Percentiles rank a stretch among this genome's conserved stretches.
Evolutionary conservation across 2,113 vertebrate species (phyloP).

Genomic region (Varanus salvator): DNA sequence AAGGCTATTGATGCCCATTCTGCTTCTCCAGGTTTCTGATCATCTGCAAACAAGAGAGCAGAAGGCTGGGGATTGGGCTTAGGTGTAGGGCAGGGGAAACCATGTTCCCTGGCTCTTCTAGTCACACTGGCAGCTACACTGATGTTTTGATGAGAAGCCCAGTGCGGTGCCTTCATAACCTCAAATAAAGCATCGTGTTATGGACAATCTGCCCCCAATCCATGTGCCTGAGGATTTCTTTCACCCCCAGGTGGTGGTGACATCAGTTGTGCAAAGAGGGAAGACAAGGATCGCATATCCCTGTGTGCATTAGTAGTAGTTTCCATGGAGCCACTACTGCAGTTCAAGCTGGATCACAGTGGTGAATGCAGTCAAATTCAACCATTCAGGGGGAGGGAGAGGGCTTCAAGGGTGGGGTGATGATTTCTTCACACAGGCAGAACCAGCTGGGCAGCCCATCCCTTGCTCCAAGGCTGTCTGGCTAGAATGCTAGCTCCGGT

Average conservation of each 20-base stretch:
- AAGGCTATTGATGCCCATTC: background rate
- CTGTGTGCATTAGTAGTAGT: background rate
- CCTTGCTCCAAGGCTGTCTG: background rate
- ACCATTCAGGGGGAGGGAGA: background rate
- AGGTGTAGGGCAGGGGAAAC: background rate
- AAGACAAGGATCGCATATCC: background rate
- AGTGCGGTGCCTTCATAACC: background rate
- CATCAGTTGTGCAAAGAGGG: background rate
- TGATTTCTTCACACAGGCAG: background rate
- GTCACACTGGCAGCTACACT: background rate
- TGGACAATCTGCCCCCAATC: background rate
- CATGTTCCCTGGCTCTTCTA: background rate
- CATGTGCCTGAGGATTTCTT: background rate
- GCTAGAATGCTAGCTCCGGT: background rate
- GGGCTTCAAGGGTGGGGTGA: background rate
- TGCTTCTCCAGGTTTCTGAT: background rate
- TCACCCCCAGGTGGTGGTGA: background rate
- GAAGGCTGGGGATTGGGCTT: too few relatives aligned
- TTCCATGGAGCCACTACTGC: background rate
- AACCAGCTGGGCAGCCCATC: background rate
- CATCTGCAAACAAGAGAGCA: background rate
- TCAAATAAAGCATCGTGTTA: background rate
- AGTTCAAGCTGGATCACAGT: background rate
- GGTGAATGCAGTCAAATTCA: background rate
- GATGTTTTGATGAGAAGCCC: background rate